Evolutionary conservation across 2,113 vertebrate species (phyloP).

Genomic region (Nymphicus hollandicus): DNA sequence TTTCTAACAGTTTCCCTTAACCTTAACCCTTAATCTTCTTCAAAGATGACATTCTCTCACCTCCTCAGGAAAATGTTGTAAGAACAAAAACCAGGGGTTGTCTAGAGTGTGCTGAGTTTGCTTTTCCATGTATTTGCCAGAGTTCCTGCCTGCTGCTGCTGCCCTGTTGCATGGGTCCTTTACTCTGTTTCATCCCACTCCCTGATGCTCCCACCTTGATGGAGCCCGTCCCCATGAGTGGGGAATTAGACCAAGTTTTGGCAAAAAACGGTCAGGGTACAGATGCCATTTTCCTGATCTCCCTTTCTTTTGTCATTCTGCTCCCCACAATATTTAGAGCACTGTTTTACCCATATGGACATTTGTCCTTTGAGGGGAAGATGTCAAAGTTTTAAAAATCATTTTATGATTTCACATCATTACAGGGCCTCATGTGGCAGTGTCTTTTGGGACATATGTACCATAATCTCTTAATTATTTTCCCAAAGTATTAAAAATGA

Average conservation of each 20-base stretch:
- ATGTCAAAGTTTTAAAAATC: neutral
- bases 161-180: neutral
- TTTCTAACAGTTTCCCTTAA: constrained; percentile 15
- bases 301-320: neutral
- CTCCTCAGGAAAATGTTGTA: neutral
- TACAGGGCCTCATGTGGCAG: neutral
- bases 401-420: neutral
- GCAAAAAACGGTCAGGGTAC: neutral
- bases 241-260: neutral
- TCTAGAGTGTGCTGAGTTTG: neutral
- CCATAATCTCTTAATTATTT: neutral
- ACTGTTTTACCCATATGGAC: neutral
- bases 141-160: neutral
- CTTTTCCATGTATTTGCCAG: neutral
- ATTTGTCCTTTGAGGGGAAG: neutral
- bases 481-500: neutral
- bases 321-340: neutral
- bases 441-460: neutral
- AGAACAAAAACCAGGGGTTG: neutral
- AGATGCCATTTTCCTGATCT: neutral
- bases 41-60: constrained; percentile 45
- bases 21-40: constrained; percentile 52
- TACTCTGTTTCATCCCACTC: neutral
- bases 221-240: neutral
- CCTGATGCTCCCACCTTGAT: neutral